Percentiles rank a stretch among this genome's conserved stretches.
phyloP scores from a whole-genome alignment of 2,797 vertebrate species.

The Nannoperca obscura region DNA sequence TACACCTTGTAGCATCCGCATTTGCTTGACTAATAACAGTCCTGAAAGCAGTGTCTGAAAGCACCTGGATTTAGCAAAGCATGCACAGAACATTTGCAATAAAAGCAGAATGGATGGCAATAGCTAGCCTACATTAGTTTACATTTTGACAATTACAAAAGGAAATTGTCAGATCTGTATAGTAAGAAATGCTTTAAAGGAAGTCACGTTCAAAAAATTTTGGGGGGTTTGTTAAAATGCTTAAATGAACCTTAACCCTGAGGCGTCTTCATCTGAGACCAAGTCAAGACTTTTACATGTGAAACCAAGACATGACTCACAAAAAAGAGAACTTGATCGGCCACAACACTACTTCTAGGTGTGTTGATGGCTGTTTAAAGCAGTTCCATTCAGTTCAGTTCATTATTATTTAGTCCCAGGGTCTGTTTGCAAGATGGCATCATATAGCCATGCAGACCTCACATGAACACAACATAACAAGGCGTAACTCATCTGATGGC shows the following conservation, averaged over 20 bases:
- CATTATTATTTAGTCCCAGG: conserved; percentile 9
- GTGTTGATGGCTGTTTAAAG: conserved; percentile 3
- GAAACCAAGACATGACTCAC: neutral
- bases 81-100: neutral
- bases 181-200: neutral
- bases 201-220: neutral
- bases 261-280: neutral
- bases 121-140: neutral
- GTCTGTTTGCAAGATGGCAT: neutral
- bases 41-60: neutral
- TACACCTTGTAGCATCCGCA: neutral
- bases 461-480: conserved; percentile 34
- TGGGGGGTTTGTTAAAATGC: neutral
- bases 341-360: neutral
- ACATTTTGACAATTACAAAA: neutral
- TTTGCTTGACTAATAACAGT: neutral
- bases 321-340: neutral
- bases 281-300: neutral
- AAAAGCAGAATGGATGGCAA: neutral
- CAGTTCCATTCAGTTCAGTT: neutral
- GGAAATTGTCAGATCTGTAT: neutral
- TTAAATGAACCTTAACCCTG: neutral
- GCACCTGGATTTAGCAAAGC: conserved; percentile 1
- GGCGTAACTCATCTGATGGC: conserved; percentile 25
- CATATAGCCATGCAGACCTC: conserved; percentile 1